Conservation (phyloP, 2,888 invertebrate species). For the Apotomis turbidana region DNA sequence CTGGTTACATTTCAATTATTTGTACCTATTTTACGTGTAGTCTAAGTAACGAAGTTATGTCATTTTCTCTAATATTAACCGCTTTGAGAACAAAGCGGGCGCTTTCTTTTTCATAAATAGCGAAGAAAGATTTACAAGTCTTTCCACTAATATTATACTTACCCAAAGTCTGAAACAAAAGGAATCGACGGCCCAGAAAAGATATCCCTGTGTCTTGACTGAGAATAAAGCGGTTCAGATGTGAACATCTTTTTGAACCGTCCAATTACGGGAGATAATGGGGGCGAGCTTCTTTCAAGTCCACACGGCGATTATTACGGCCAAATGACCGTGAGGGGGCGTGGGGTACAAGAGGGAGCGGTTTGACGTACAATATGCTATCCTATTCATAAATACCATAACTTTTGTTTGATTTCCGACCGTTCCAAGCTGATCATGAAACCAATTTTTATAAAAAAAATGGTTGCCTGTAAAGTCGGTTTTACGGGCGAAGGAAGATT, state of each 20-base stretch:
- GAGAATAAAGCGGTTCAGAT: slow-evolving; percentile 41
- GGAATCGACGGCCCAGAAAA: neutral
- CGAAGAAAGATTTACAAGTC: neutral
- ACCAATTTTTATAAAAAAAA: no score
- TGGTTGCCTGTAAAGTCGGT: no score
- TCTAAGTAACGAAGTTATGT: no score
- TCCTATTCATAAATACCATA: no score
- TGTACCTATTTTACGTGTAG: no score
- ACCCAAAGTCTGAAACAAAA: slow-evolving; percentile 7
- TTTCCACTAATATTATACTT: neutral
- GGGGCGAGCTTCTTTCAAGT: slow-evolving; percentile 40
- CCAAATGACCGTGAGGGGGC: slow-evolving; percentile 38
- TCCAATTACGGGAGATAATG: slow-evolving; percentile 42
- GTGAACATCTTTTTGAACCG: slow-evolving; percentile 41
- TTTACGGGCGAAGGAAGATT: no score
- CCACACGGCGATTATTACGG: slow-evolving; percentile 42
- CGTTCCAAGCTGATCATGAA: no score
- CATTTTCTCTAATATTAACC: no score
- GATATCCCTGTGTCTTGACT: slow-evolving; percentile 23
- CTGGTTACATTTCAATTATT: no score
- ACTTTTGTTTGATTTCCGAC: no score
- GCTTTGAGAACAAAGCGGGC: no score
- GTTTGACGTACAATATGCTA: neutral
- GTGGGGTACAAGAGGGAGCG: slow-evolving; percentile 11
- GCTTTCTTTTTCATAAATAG: no score